Percentiles rank a stretch among this genome's conserved stretches.
phyloP scores from a whole-genome alignment of 1,140 invertebrate species.

The Drosophila sp. region DNA sequence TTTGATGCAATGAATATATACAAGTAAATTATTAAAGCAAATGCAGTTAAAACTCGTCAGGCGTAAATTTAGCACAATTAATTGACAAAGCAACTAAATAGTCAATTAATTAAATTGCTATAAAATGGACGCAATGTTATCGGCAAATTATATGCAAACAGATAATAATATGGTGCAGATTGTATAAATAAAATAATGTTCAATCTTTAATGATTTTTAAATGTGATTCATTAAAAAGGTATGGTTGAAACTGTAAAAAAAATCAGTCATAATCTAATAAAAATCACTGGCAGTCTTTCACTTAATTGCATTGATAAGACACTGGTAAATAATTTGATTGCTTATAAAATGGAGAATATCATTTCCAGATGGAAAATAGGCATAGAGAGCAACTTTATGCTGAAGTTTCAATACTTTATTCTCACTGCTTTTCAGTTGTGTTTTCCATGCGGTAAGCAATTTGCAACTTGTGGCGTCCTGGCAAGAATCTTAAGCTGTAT shows the following conservation, averaged over 20 bases:
- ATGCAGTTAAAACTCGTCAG: neutral
- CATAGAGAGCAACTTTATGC: neutral
- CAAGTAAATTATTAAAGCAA: constrained; percentile 31
- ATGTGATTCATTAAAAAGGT: neutral
- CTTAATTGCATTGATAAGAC: too few species aligned
- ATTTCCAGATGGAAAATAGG: neutral
- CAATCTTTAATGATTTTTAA: too few species aligned
- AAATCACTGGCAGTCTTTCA: too few species aligned
- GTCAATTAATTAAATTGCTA: constrained; percentile 15
- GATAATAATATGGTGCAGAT: too few species aligned
- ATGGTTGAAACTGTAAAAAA: too few species aligned
- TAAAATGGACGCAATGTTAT: neutral
- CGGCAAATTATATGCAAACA: too few species aligned
- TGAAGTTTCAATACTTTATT: neutral
- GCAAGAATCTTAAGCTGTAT: constrained; percentile 51
- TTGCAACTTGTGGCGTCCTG: constrained; percentile 11
- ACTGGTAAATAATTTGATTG: too few species aligned
- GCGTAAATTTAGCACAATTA: neutral
- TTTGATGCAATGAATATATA: constrained; percentile 19
- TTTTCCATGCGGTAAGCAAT: neutral
- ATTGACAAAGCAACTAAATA: constrained; percentile 15
- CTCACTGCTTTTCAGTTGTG: neutral
- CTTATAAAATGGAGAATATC: too few species aligned
- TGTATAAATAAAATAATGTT: too few species aligned
- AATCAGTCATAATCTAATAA: too few species aligned